Evolutionary conservation across 37 sponge, comb jelly and placozoan genomes (phyloP).

Genomic region (Hormiphora californensis): DNA sequence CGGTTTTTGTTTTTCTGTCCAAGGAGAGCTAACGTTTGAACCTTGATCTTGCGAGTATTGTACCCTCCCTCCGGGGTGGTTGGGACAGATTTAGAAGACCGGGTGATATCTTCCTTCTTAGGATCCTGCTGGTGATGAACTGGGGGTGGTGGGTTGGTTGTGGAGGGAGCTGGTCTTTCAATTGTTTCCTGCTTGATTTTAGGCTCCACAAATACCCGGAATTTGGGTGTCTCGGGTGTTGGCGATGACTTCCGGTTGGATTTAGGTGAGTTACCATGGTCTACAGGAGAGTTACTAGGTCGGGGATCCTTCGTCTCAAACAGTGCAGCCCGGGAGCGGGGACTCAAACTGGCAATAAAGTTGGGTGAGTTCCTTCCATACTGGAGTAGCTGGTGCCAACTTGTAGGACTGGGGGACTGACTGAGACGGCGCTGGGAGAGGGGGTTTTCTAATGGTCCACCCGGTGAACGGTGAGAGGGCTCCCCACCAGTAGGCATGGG

Average conservation of each 20-base stretch:
- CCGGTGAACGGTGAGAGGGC: neutral
- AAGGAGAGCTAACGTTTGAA: constrained; percentile 35
- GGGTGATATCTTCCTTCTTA: neutral
- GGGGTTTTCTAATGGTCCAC: neutral
- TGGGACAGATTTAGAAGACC: constrained; percentile 9
- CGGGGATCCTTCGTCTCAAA: constrained; percentile 19
- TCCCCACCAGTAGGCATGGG: neutral
- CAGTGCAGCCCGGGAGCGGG: neutral
- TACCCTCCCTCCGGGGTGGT: constrained; percentile 45
- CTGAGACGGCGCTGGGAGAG: constrained; percentile 1
- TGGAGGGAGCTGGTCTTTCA: neutral
- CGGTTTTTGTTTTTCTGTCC: constrained; percentile 11
- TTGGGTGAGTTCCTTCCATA: constrained; percentile 37
- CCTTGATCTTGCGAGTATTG: constrained; percentile 36
- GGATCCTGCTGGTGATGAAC: neutral
- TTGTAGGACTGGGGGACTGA: constrained; percentile 46
- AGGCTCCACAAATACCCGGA: neutral
- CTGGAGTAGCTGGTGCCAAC: constrained; percentile 43
- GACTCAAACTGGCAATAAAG: constrained; percentile 44
- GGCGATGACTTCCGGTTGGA: neutral
- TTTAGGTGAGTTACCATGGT: neutral
- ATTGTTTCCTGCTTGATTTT: constrained; percentile 36
- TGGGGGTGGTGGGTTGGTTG: neutral
- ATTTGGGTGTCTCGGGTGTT: neutral
- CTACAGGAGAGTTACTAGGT: neutral